Evolutionary conservation across 2,888 invertebrate genomes (phyloP).

Genomic region (Agonopterix subpropinquella): DNA sequence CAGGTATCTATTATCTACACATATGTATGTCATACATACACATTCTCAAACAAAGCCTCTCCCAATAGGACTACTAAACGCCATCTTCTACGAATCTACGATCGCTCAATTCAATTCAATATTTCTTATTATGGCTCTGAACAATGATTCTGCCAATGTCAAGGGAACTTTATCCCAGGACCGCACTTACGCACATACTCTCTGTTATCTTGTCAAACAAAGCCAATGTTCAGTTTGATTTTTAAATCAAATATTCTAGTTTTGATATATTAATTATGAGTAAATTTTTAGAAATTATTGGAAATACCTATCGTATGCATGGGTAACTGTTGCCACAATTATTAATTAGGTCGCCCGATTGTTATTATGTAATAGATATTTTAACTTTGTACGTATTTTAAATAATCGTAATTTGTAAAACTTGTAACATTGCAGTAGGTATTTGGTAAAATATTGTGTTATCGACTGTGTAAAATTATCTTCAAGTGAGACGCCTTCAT

Average conservation of each 20-base stretch:
- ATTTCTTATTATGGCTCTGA: too few relatives aligned
- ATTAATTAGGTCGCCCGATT: slow-evolving; percentile 5
- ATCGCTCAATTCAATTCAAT: too few relatives aligned
- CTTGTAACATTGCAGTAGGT: slow-evolving; percentile 7
- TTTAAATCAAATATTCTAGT: slow-evolving; percentile 1
- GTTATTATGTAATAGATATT: slow-evolving; percentile 10
- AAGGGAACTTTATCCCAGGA: too few relatives aligned
- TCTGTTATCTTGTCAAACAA: too few relatives aligned
- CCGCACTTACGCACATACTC: too few relatives aligned
- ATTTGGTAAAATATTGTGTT: slow-evolving; percentile 4
- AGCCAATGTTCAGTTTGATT: too few relatives aligned
- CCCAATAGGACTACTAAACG: too few relatives aligned
- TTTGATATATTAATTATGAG: slow-evolving; percentile 7
- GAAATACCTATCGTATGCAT: slow-evolving; percentile 1
- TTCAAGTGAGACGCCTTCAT: neutral
- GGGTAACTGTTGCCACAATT: slow-evolving; percentile 10
- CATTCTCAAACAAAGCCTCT: too few relatives aligned
- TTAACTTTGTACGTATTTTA: slow-evolving; percentile 11
- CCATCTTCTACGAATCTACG: too few relatives aligned
- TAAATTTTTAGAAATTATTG: neutral
- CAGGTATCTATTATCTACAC: too few relatives aligned
- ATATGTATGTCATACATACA: too few relatives aligned
- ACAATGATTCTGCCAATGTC: too few relatives aligned
- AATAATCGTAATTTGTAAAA: slow-evolving; percentile 8
- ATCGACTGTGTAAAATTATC: neutral